These are phyloP conservation scores for Araneus ventricosus DNA, from an alignment of 1,140 invertebrate genomes.

Conservation along the genomic window DNA sequence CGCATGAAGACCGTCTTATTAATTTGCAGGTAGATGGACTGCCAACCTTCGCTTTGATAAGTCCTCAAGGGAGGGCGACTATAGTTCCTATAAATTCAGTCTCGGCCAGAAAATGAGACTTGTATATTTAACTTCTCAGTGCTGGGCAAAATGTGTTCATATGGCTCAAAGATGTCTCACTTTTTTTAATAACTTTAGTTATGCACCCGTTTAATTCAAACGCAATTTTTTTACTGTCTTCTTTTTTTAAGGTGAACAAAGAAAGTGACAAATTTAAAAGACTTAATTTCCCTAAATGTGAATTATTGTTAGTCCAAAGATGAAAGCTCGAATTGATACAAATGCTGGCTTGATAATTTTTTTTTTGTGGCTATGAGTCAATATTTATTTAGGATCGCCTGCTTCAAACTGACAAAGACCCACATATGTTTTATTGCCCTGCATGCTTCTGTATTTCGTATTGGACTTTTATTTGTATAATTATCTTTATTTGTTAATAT, in stretches of 20 bases:
- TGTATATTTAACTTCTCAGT: background rate
- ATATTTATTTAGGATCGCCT: background rate
- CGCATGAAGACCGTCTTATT: conserved; percentile 10
- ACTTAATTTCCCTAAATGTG: background rate
- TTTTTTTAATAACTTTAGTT: background rate
- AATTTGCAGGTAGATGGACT: conserved; percentile 22
- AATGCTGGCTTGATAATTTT: background rate
- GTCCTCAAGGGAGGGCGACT: background rate
- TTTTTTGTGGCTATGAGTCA: background rate
- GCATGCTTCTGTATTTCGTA: background rate
- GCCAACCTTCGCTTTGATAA: background rate
- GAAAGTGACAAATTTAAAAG: background rate
- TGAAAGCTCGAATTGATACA: background rate
- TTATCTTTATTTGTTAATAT: conserved; percentile 35
- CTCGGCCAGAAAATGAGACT: background rate
- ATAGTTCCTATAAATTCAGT: conserved; percentile 55
- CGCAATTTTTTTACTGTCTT: background rate
- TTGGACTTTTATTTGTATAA: background rate
- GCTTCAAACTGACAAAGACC: background rate
- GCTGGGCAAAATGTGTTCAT: conserved; percentile 7
- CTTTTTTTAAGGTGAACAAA: conserved; percentile 17
- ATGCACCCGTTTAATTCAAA: background rate
- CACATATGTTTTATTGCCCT: background rate
- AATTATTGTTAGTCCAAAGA: conserved; percentile 12
- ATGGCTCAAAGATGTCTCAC: background rate